These are phyloP conservation scores for Chelonia mydas DNA, from an alignment of 2,797 vertebrate species.

Conservation along the genomic window DNA sequence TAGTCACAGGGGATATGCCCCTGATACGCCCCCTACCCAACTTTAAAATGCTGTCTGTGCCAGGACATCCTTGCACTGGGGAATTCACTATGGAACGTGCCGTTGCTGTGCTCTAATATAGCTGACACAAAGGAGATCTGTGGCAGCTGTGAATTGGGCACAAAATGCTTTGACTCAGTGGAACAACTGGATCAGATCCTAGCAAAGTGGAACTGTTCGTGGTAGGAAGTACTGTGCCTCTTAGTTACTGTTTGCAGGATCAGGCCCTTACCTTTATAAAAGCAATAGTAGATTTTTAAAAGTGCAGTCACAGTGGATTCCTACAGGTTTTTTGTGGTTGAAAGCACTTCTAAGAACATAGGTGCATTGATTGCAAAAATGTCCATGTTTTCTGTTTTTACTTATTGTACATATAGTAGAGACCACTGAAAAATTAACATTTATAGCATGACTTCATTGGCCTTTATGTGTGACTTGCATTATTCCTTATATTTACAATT, in stretches of 20 bases:
- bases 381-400: neutral
- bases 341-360: neutral
- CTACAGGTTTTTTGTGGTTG: neutral
- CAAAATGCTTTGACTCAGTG: neutral
- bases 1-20: neutral
- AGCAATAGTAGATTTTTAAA: neutral
- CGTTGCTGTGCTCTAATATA: neutral
- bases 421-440: neutral
- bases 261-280: neutral
- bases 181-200: neutral
- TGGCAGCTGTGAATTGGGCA: neutral
- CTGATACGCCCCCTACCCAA: neutral
- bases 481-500: slow-evolving; percentile 10
- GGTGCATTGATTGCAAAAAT: neutral
- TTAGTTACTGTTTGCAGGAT: neutral
- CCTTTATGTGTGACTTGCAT: slow-evolving; percentile 27
- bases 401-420: neutral
- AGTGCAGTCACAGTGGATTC: neutral
- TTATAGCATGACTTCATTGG: neutral
- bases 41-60: neutral
- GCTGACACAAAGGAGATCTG: neutral
- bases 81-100: neutral
- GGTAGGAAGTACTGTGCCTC: neutral
- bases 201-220: neutral
- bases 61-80: neutral